These are phyloP conservation scores for Ectropis grisescens DNA, from an alignment of 1,140 invertebrate species.

Conservation along the genomic window DNA sequence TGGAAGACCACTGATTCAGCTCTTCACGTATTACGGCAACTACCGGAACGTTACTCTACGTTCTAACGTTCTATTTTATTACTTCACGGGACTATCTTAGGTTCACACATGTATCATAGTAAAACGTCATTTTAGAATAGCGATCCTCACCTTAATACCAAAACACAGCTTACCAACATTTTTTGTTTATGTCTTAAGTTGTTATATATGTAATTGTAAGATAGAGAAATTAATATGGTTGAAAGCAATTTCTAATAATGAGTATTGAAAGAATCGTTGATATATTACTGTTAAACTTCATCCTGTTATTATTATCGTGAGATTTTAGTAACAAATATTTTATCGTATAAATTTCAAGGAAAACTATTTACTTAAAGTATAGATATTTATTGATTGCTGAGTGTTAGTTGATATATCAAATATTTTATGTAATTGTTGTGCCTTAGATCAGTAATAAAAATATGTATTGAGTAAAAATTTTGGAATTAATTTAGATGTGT, in stretches of 20 bases:
- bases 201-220: slow-evolving; percentile 61
- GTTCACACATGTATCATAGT: too few relatives aligned
- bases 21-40: too few relatives aligned
- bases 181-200: slow-evolving; percentile 62
- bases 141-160: slow-evolving; percentile 66
- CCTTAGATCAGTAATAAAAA: slow-evolving; percentile 58
- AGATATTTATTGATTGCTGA: slow-evolving; percentile 11
- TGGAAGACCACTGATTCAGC: too few relatives aligned
- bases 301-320: slow-evolving; percentile 45
- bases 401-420: slow-evolving; percentile 58
- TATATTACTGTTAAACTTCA: slow-evolving; percentile 58
- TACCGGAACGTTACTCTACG: too few relatives aligned
- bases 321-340: neutral
- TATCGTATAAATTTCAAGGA: too few relatives aligned
- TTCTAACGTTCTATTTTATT: too few relatives aligned
- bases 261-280: slow-evolving; percentile 47
- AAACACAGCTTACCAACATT: slow-evolving; percentile 69
- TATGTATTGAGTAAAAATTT: slow-evolving; percentile 27
- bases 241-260: slow-evolving; percentile 47
- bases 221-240: slow-evolving; percentile 45
- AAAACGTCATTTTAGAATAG: slow-evolving; percentile 46
- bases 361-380: too few relatives aligned
- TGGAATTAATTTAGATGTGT: slow-evolving; percentile 47
- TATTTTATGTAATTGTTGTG: too few relatives aligned
- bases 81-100: too few relatives aligned